These are phyloP conservation scores for Phasia obesa DNA, from an alignment of 2,888 invertebrate genomes.

Conservation along the genomic window DNA sequence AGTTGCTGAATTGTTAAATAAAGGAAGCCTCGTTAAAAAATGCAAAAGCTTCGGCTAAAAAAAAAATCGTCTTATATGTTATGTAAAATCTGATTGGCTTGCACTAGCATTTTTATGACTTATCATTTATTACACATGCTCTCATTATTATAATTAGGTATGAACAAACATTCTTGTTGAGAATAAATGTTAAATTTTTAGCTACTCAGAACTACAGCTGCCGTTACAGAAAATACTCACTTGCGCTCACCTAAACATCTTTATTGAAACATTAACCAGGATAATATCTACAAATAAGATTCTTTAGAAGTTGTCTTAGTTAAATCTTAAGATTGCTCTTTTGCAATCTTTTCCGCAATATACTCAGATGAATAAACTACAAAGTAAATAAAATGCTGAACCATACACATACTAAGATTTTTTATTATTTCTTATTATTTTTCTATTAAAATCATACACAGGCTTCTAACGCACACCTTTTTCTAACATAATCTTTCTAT, in stretches of 20 bases:
- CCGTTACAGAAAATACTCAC: background rate
- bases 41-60: no score
- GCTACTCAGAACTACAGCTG: no score
- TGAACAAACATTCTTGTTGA: no score
- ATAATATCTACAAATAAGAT: slow-evolving; percentile 42
- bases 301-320: slow-evolving; percentile 18
- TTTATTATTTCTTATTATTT: slow-evolving; percentile 31
- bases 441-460: background rate
- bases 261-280: slow-evolving; percentile 10
- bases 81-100: no score
- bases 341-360: slow-evolving; percentile 29
- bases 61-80: no score
- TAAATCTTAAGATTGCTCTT: slow-evolving; percentile 47
- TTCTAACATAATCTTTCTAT: no score
- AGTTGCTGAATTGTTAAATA: no score
- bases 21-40: no score
- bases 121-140: no score
- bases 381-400: slow-evolving; percentile 46
- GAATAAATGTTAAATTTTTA: no score
- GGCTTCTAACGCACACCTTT: background rate
- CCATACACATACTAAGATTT: slow-evolving; percentile 1
- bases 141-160: no score
- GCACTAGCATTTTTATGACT: no score
- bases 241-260: background rate
- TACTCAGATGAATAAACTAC: slow-evolving; percentile 16